These are phyloP conservation scores for Megaleporinus macrocephalus DNA, from an alignment of 2,113 vertebrate genomes.

Conservation along the genomic window DNA sequence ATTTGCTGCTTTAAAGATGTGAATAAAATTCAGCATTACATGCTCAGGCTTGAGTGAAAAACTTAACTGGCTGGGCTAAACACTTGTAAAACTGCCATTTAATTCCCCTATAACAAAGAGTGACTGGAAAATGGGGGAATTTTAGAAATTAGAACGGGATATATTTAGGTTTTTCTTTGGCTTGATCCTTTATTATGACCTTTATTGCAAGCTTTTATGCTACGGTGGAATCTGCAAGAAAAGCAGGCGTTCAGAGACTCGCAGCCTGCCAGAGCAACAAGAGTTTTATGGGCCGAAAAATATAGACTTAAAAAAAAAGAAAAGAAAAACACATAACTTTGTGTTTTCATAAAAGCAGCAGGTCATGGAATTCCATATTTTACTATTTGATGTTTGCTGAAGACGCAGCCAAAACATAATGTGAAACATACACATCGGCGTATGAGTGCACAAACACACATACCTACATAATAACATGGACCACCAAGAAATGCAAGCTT, in stretches of 20 bases:
- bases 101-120: background rate
- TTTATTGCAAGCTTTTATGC: background rate
- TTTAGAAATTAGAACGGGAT: background rate
- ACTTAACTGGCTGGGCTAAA: background rate
- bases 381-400: conserved; percentile 30
- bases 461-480: background rate
- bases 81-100: background rate
- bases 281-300: conserved; percentile 45
- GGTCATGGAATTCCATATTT: conserved; percentile 50
- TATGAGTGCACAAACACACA: conserved; percentile 16
- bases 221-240: background rate
- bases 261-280: conserved; percentile 40
- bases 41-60: background rate
- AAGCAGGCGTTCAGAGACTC: conserved; percentile 23
- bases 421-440: conserved; percentile 40
- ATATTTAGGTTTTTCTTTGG: background rate
- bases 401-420: conserved; percentile 46
- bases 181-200: background rate
- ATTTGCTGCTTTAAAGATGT: background rate
- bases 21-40: background rate
- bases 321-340: conserved; percentile 12
- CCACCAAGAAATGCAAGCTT: conserved; percentile 30
- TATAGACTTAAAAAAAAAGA: conserved; percentile 27
- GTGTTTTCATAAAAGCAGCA: conserved; percentile 31
- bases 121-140: background rate